phyloP scores from a whole-genome alignment of 2,113 vertebrate species.

The Cyanoderma ruficeps region DNA sequence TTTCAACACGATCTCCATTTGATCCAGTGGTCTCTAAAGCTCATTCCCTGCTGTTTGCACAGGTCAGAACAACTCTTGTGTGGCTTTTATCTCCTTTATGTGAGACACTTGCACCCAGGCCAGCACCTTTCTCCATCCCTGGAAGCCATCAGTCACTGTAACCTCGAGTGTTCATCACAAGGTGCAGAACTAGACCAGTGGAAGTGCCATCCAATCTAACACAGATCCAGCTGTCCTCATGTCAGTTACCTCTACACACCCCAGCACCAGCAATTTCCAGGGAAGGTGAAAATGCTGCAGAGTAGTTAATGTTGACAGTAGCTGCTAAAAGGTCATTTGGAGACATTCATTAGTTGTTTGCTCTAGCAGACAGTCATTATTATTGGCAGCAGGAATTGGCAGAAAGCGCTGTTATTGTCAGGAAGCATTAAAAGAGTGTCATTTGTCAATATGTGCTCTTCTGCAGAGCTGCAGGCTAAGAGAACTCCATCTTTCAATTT shows the following conservation, averaged over 20 bases:
- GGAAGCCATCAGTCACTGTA: neutral
- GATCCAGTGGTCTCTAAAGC: neutral
- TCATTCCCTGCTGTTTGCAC: neutral
- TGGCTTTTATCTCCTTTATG: neutral
- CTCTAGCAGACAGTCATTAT: slow-evolving; percentile 30
- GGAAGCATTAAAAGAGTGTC: slow-evolving; percentile 20
- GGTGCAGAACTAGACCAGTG: neutral
- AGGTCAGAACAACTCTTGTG: neutral
- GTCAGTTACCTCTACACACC: neutral
- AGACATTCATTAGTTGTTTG: slow-evolving; percentile 40
- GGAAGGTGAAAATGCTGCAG: neutral
- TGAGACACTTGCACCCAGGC: neutral
- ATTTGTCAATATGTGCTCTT: slow-evolving; percentile 26
- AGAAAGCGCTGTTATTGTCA: slow-evolving; percentile 19
- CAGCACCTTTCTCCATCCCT: neutral
- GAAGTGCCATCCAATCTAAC: neutral
- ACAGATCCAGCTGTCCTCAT: neutral
- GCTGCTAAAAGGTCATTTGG: slow-evolving; percentile 35
- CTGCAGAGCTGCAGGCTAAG: neutral
- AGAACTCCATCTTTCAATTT: neutral
- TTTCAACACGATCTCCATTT: neutral
- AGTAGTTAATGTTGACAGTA: slow-evolving; percentile 1
- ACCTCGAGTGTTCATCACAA: accelerated
- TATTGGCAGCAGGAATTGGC: slow-evolving; percentile 42
- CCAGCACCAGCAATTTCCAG: neutral